Base-by-base conservation (phyloP, 92 coral and sea anemone genomes). In the Siderastrea radians region DNA sequence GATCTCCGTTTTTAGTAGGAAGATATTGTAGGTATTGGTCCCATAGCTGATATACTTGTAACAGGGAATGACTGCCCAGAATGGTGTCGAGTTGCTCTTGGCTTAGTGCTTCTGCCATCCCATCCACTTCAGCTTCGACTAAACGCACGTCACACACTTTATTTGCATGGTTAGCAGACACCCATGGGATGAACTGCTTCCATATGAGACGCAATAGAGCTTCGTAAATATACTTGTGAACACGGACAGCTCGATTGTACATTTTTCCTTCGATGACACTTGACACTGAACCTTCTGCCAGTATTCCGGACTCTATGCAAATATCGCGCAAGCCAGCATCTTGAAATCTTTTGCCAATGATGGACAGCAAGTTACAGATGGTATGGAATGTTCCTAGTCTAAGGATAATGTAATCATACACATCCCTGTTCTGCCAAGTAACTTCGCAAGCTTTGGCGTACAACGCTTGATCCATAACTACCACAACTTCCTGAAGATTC, bases 381-480 rank as follows among this genome's bases (percentile, higher is more conserved):
- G 78, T 90, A 49, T 86, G 93, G 50, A 90, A 80, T 77, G 93
- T 71, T 62, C 93, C 93, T 15, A 90, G 14, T 68, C 93, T 55
- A 17, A 90, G 75, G 43, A 91, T 59, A 16, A 91, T 76, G 53
- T 47, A 38, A 3, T 12, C 75, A 52, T 68, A 85, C 57, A 10
- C 38, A 38, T 70, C 64, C 46, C 66, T 14, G 6, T 69, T 65
- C 71, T 68, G 64, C 85, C 85, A 79, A n/a, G 71, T 48, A 52
- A 87, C 71, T 61, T 87, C 86, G 6, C 53, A 48, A 53, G 90
- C 79, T 68, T 86, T 77, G 19, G 77, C 77, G 53, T 86, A 86
- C 64, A 77, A 78, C 64, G 84, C 90, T 86, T 87, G 90, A 16
- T 87, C 90, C 86, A 87, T 51, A 50, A 87, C 86, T 46, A 87